These are phyloP conservation scores for Phyto melanocephala DNA, from an alignment of 2,888 invertebrate genomes.

Conservation along the genomic window DNA sequence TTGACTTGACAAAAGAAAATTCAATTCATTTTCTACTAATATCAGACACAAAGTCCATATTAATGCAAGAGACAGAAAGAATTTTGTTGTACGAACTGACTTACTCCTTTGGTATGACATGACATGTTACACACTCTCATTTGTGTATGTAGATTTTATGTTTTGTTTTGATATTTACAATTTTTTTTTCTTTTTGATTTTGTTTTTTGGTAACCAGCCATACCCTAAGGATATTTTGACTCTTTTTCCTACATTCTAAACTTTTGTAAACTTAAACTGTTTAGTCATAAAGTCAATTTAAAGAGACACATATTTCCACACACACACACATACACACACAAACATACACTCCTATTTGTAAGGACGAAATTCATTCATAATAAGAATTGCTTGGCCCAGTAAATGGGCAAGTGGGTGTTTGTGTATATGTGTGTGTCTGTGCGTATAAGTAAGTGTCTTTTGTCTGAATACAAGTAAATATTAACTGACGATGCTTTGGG, in stretches of 20 bases:
- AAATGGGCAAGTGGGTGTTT: not conserved
- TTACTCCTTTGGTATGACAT: not conserved
- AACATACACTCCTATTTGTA: slow-evolving; percentile 1
- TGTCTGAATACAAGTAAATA: slow-evolving; percentile 59
- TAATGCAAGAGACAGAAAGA: slow-evolving; percentile 9
- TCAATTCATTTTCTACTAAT: slow-evolving; percentile 56
- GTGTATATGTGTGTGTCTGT: not conserved
- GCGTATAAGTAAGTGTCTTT: slow-evolving; percentile 54
- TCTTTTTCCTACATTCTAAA: slow-evolving; percentile 26
- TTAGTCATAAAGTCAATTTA: slow-evolving; percentile 64
- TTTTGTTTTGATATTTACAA: slow-evolving; percentile 38
- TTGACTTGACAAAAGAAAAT: slow-evolving; percentile 59
- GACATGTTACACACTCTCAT: slow-evolving; percentile 18
- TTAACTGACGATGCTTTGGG: slow-evolving; percentile 56
- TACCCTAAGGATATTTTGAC: slow-evolving; percentile 51
- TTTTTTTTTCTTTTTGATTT: not conserved
- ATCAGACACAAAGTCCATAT: slow-evolving; percentile 49
- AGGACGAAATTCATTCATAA: slow-evolving; percentile 44
- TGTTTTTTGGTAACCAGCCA: slow-evolving; percentile 40
- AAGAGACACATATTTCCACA: slow-evolving; percentile 8
- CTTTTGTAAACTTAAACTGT: slow-evolving; percentile 56
- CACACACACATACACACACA: not conserved
- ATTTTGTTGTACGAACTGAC: not conserved
- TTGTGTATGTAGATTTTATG: slow-evolving; percentile 13
- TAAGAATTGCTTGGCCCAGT: slow-evolving; percentile 11